phyloP scores from a whole-genome alignment of 64 coral and sea anemone species.

The Pocillopora verrucosa region DNA sequence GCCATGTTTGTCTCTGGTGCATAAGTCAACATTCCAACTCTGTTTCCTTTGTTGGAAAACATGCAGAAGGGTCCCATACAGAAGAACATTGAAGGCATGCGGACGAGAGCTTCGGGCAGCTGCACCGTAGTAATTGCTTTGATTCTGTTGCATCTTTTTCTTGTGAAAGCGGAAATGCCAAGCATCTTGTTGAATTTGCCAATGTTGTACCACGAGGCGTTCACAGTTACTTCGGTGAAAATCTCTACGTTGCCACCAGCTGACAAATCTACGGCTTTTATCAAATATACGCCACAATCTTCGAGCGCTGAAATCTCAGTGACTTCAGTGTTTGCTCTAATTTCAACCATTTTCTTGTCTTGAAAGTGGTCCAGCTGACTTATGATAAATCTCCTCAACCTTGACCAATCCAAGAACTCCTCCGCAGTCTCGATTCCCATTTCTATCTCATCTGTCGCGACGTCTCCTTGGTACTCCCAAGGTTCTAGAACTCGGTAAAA shows the following conservation, averaged over 20 bases:
- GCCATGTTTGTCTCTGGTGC: slow-evolving; percentile 75
- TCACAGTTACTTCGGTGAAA: slow-evolving; percentile 26
- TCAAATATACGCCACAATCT: not conserved
- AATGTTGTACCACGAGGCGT: slow-evolving; percentile 72
- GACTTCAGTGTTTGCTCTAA: too few species aligned
- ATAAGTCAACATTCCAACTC: slow-evolving; percentile 68
- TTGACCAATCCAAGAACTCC: slow-evolving; percentile 53
- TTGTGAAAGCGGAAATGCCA: not conserved
- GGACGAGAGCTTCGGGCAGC: too few species aligned
- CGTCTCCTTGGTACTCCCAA: slow-evolving; percentile 45
- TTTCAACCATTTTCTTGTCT: too few species aligned
- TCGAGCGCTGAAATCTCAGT: too few species aligned
- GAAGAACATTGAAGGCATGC: too few species aligned
- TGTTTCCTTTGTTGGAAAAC: slow-evolving; percentile 76
- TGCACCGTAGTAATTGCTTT: slow-evolving; percentile 65
- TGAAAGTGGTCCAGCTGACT: slow-evolving; percentile 21
- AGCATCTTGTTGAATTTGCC: slow-evolving; percentile 51
- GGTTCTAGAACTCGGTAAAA: slow-evolving; percentile 57
- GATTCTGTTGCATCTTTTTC: slow-evolving; percentile 36
- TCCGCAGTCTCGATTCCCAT: slow-evolving; percentile 83
- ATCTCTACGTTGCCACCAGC: not conserved
- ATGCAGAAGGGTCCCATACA: too few species aligned
- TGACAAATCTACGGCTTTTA: not conserved
- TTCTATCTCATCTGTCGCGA: slow-evolving; percentile 32
- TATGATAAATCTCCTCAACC: slow-evolving; percentile 43